A percentile compares a stretch with the other conserved stretches of the same genome.
phyloP scores from a whole-genome alignment of 2,888 invertebrate species.

The Eretmocerus hayati region DNA sequence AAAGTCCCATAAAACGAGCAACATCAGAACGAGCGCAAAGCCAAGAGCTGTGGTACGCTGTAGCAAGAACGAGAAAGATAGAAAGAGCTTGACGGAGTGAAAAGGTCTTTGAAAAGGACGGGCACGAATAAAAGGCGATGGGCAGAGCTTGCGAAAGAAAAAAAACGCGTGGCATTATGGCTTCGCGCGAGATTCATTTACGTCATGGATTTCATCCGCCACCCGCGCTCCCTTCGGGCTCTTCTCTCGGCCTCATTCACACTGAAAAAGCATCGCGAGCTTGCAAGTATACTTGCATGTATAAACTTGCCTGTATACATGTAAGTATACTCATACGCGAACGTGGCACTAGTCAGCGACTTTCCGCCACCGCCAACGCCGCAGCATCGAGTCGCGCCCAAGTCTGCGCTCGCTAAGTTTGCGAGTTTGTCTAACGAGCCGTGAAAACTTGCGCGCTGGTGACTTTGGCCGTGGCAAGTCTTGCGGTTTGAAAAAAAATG shows the following conservation, averaged over 20 bases:
- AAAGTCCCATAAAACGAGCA: too few species aligned
- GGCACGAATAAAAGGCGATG: background rate
- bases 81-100: too few species aligned
- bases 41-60: background rate
- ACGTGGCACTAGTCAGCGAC: too few species aligned
- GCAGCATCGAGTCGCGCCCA: too few species aligned
- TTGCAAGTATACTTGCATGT: background rate
- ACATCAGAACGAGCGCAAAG: too few species aligned
- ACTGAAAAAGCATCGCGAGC: background rate
- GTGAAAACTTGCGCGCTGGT: too few species aligned
- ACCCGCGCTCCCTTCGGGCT: background rate
- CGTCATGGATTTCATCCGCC: background rate
- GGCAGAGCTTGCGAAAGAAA: background rate
- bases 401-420: background rate
- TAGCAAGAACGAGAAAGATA: background rate
- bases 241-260: conserved; percentile 1
- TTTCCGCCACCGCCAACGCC: too few species aligned
- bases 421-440: background rate
- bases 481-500: too few species aligned
- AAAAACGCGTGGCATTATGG: background rate
- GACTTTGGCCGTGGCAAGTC: too few species aligned
- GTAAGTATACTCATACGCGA: too few species aligned
- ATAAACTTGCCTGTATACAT: too few species aligned
- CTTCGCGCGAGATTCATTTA: background rate
- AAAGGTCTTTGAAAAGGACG: background rate